Percentiles rank a stretch among this genome's conserved stretches.
phyloP scores from a whole-genome alignment of 1,140 invertebrate genomes.

The Himalopsyche phryganea region DNA sequence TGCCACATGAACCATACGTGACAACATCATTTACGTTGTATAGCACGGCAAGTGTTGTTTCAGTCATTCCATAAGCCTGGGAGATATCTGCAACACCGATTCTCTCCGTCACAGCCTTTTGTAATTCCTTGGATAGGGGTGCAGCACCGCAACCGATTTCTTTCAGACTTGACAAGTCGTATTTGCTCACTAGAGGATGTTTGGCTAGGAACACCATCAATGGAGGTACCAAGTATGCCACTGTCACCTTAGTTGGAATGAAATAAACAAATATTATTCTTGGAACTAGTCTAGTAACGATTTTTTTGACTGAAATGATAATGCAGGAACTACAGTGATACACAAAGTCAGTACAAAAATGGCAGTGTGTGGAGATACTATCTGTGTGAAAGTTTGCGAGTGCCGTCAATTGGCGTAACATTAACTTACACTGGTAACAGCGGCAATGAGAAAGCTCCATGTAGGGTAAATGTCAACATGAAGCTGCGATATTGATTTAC shows the following conservation, averaged over 20 bases:
- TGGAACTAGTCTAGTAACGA: too few relatives aligned
- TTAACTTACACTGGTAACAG: too few relatives aligned
- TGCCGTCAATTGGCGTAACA: too few relatives aligned
- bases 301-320: too few relatives aligned
- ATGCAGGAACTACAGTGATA: too few relatives aligned
- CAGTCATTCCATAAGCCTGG: conserved; percentile 56
- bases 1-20: conserved; percentile 34
- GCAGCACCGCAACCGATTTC: conserved; percentile 53
- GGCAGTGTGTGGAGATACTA: too few relatives aligned
- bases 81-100: conserved; percentile 42
- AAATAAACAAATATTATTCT: too few relatives aligned
- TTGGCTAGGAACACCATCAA: conserved; percentile 49
- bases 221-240: conserved; percentile 47
- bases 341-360: too few relatives aligned
- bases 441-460: too few relatives aligned
- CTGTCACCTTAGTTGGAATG: conserved; percentile 39
- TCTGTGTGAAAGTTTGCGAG: too few relatives aligned
- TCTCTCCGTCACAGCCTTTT: conserved; percentile 41
- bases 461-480: too few relatives aligned
- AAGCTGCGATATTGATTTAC: too few relatives aligned
- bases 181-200: conserved; percentile 43
- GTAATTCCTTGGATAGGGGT: conserved; percentile 45
- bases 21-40: conserved; percentile 32
- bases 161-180: conserved; percentile 41
- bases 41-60: conserved; percentile 45